phyloP scores from a whole-genome alignment of 2,113 vertebrate genomes.

The Neodon shergylaensis region DNA sequence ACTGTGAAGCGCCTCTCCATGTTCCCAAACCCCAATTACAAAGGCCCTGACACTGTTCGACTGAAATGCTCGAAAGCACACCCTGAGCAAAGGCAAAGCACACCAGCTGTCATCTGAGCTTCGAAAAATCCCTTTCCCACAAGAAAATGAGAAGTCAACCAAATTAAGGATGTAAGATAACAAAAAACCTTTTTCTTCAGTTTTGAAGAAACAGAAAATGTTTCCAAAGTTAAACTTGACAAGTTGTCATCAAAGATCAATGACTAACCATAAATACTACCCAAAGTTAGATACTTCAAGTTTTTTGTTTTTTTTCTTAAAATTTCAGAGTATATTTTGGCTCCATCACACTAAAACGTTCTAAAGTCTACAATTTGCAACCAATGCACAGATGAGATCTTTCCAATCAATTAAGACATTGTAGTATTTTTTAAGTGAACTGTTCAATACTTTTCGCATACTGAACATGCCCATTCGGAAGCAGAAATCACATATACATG shows the following conservation, averaged over 20 bases:
- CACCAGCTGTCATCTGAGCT: not conserved
- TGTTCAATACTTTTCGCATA: not conserved
- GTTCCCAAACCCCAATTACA: conserved; percentile 28
- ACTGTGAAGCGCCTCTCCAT: conserved; percentile 43
- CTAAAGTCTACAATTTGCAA: not conserved
- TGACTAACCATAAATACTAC: not conserved
- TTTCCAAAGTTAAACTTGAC: conserved; percentile 41
- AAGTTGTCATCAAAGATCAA: not conserved
- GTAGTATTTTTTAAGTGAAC: not conserved
- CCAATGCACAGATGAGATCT: conserved; percentile 41
- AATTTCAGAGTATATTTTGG: conserved; percentile 5
- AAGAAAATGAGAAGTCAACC: not conserved
- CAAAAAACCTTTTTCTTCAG: conserved; percentile 35
- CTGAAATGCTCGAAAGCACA: not conserved
- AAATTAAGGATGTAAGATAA: not conserved
- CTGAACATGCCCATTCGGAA: not conserved
- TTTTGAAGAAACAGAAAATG: conserved; percentile 44
- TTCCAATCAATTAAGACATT: conserved; percentile 29
- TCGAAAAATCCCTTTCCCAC: conserved; percentile 33
- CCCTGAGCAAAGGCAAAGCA: conserved; percentile 14
- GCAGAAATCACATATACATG: not conserved
- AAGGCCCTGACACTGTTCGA: conserved; percentile 1
- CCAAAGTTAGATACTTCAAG: not conserved
- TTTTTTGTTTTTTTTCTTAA: conserved; percentile 36
- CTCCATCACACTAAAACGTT: not conserved